phyloP scores from a whole-genome alignment of 1,140 invertebrate genomes.

The Heliconius melpomene region DNA sequence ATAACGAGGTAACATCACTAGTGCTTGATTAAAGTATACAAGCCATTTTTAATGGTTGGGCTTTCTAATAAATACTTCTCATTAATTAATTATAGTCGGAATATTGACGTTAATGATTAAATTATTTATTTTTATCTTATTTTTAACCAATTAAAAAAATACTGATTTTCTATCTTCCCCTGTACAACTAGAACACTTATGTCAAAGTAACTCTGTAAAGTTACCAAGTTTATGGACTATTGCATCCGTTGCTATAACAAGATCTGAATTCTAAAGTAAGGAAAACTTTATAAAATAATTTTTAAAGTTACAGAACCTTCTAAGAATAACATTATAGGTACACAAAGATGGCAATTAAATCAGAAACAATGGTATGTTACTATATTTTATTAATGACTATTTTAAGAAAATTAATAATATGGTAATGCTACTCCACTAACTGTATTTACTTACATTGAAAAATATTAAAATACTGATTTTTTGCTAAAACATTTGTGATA shows the following conservation, averaged over 20 bases:
- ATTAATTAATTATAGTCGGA: too few relatives aligned
- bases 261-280: slow-evolving; percentile 2
- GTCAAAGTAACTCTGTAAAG: background rate
- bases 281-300: slow-evolving; percentile 4
- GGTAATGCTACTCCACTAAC: background rate
- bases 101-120: too few relatives aligned
- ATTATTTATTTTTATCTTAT: too few relatives aligned
- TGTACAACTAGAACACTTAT: background rate
- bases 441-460: too few relatives aligned
- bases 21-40: background rate
- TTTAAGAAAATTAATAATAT: background rate
- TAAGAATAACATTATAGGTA: background rate
- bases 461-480: background rate
- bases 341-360: background rate
- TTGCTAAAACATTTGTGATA: background rate
- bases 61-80: background rate
- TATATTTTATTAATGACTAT: background rate
- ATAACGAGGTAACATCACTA: slow-evolving; percentile 44
- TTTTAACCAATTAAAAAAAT: background rate
- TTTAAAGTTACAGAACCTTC: background rate
- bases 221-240: slow-evolving; percentile 13
- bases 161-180: background rate
- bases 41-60: background rate
- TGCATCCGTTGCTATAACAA: slow-evolving; percentile 11
- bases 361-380: background rate